Evolutionary conservation across 2,797 vertebrate genomes (phyloP), one percentile per base, ranked within the genome.

Genomic region (Trachurus trachurus): DNA sequence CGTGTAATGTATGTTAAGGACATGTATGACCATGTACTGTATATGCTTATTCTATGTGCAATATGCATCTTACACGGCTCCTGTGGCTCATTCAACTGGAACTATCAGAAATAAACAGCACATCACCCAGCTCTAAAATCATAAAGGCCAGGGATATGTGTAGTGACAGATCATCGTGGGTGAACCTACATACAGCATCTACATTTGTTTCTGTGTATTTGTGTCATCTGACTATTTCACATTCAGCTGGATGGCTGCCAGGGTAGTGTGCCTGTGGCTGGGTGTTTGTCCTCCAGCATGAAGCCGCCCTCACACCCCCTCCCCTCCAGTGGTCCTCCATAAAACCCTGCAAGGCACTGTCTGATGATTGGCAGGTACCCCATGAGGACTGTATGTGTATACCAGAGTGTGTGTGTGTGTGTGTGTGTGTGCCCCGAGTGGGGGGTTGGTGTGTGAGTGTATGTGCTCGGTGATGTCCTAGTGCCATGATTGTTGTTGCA

Each of bases 341-440:
- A 82, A 87, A 86, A 84, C 72, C 81, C 83, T 77, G 71, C 81
- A 54, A 80, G 82, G 77, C 71, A 60, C 80, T 44, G 66, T 29
- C 61, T 67, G 69, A 77, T 91, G 91, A 91, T 78, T 91, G 91
- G 49, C 91, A 92, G 88, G 66, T 83, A 67, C 57, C 90, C 87
- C 89, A 74, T 72, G 88, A 86, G 89, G 86, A 71, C 54, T 54
- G 47, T 44, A 34, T 74, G 34, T 74, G 57, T 70, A 19, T 60
- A 7, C 31, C 13, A 47, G 71, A 78, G 57, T 39, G 63, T 62
- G 22, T 52, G 72, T 57, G 62, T 75, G 66, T 64, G 54, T 74
- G 22, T 60, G 62, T 75, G 63, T 64, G 54, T 56, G 52, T 37
- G 57, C 39, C 58, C 78, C 40, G 45, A 57, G 60, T 52, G 71